These are phyloP conservation scores for Morone saxatilis DNA, from an alignment of 2,113 vertebrate genomes.

Conservation along the genomic window DNA sequence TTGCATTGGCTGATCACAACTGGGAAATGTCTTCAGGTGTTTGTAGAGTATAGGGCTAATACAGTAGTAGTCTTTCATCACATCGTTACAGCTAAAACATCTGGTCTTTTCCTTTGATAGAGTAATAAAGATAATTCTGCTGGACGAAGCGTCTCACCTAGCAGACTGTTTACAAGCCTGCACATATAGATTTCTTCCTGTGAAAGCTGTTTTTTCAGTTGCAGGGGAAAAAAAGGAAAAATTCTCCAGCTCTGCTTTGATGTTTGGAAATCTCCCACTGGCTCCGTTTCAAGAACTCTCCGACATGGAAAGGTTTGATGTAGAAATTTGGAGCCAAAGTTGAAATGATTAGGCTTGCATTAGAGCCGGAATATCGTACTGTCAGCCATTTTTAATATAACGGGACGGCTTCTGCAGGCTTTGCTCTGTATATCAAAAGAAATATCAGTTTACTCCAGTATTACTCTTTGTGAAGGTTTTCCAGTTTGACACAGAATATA, in stretches of 20 bases:
- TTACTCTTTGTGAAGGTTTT: not conserved
- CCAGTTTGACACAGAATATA: not conserved
- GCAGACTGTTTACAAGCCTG: slow-evolving; percentile 35
- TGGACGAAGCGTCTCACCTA: not conserved
- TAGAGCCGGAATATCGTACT: slow-evolving; percentile 21
- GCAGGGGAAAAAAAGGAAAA: not conserved
- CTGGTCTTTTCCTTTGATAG: not conserved
- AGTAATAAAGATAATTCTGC: not conserved
- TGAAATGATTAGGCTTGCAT: slow-evolving; percentile 41
- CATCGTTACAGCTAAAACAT: not conserved
- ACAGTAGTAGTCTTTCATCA: not conserved
- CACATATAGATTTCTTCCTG: slow-evolving; percentile 19
- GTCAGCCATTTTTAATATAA: slow-evolving; percentile 49
- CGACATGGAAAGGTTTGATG: slow-evolving; percentile 44
- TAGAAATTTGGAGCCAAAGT: slow-evolving; percentile 38
- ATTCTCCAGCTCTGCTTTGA: slow-evolving; percentile 54
- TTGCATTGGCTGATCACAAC: not conserved
- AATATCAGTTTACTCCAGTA: not conserved
- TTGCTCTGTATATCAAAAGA: not conserved
- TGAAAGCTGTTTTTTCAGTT: slow-evolving; percentile 36
- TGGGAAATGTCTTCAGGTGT: not conserved
- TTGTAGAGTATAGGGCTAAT: not conserved
- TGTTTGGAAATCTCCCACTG: slow-evolving; percentile 60
- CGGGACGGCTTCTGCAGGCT: not conserved
- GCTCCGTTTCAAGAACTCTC: slow-evolving; percentile 62